Evolutionary conservation across 1,140 invertebrate genomes (phyloP).

Genomic region (Aethina tumida): DNA sequence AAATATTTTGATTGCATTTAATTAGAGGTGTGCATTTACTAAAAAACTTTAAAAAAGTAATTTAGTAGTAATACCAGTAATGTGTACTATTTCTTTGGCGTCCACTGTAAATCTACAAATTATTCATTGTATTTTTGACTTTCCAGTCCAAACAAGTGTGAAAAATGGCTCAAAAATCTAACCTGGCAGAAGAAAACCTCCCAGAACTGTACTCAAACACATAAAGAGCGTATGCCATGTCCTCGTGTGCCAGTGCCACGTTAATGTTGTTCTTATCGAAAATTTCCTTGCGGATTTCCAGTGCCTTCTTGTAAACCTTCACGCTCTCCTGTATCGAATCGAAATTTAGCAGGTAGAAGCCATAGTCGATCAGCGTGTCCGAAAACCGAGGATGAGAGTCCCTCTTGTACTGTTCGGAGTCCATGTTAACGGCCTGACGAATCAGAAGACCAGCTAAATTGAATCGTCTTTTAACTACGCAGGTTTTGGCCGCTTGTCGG

Average conservation of each 20-base stretch:
- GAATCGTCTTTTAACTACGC: constrained; percentile 79
- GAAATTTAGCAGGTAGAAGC: constrained; percentile 83
- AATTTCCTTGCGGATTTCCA: constrained; percentile 61
- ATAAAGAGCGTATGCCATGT: constrained; percentile 84
- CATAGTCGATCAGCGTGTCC: constrained; percentile 76
- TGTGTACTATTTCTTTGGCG: no score
- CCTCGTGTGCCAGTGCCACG: constrained; percentile 79
- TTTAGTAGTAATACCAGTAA: no score
- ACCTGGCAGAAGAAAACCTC: constrained; percentile 67
- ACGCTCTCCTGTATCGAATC: constrained; percentile 76
- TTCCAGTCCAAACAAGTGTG: no score
- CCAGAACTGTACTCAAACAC: constrained; percentile 85
- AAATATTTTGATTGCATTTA: no score
- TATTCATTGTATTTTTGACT: no score
- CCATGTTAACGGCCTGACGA: constrained; percentile 65
- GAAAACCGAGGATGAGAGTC: constrained; percentile 67
- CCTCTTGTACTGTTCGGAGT: constrained; percentile 55
- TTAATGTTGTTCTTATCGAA: constrained; percentile 79
- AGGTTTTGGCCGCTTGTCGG: constrained; percentile 73
- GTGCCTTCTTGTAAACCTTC: constrained; percentile 70
- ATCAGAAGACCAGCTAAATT: constrained; percentile 68
- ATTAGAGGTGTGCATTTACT: no score
- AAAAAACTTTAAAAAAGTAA: no score
- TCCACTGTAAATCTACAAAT: no score
- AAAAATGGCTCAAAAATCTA: no score